These are phyloP conservation scores for Melinopterus prodromus DNA, from an alignment of 2,888 invertebrate species.

Conservation along the genomic window DNA sequence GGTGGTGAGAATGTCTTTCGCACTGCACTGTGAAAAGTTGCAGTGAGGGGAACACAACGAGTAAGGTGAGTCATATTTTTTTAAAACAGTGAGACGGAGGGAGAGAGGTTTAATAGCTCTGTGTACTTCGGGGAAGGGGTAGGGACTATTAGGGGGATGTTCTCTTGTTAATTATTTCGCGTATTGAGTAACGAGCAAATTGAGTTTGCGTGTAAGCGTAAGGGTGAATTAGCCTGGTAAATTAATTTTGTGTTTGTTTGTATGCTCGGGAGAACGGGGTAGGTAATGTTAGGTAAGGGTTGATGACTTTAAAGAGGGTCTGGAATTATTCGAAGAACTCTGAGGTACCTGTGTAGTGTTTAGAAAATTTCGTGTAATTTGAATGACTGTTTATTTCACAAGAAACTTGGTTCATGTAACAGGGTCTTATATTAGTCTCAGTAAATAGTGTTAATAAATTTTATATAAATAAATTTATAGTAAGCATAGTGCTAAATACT, in stretches of 20 bases:
- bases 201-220: neutral
- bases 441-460: too few species aligned
- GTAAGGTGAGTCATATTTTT: conserved; percentile 9
- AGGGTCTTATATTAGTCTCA: too few species aligned
- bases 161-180: conserved; percentile 4
- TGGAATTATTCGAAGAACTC: too few species aligned
- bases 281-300: too few species aligned
- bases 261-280: neutral
- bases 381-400: too few species aligned
- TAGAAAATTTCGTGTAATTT: too few species aligned
- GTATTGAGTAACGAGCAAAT: conserved; percentile 4
- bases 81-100: neutral
- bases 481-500: too few species aligned
- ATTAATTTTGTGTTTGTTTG: neutral
- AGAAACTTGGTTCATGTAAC: too few species aligned
- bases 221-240: neutral
- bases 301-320: too few species aligned
- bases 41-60: conserved; percentile 6
- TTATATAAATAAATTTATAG: too few species aligned
- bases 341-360: too few species aligned
- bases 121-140: neutral
- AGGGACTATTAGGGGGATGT: neutral
- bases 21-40: neutral
- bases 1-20: conserved; percentile 16
- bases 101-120: neutral